Base-by-base conservation (phyloP, 2,113 vertebrate genomes). In the Syngnathoides biaculeatus region DNA sequence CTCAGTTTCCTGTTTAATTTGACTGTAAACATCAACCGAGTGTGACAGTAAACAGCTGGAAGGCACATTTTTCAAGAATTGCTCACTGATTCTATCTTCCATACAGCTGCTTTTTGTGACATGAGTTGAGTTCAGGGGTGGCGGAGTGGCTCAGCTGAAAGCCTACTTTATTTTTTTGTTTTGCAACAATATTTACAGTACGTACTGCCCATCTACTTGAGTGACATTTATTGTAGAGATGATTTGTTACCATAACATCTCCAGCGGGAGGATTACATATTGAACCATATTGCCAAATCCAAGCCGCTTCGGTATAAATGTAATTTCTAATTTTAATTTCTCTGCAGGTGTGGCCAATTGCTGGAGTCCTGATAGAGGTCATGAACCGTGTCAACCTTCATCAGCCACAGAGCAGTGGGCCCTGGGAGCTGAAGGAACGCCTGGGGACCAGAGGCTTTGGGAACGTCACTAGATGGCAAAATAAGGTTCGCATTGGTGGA, bases 391-490 rank as follows among this genome's bases (percentile, higher is more conserved):
- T 92, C 11, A 93, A 94, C 0, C 90, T 94, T 55, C 89, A 95
- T 86, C 93, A 94, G 78, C 91, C 86, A 2, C 93, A 92, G 88
- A 92, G 77, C 73, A 97, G 95, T 62, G 97, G 96, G 24, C 26
- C 90, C 63, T 99, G 97, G 97, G 97, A 99, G 81, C 93, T 95
- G 91, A 97, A 94, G 87, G 95, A 98, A 75, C 90, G 95, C 0
- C 92, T 99, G 0, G 97, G 97, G 10, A 98, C 95, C 0, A 96
- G 97, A 47, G 97, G 96, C 45, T 98, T 99, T 74, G 97, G 97
- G 26, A 96, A 98, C 53, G 96, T 98, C 81, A 93, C 95, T 24
- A 91, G 94, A 10, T 99, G 97, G 97, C 93, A 95, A 79, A 96
- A 98, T 80, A 95, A 95, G 95, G 97, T 98, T 52, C 47, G 56